A percentile compares a stretch with the other conserved stretches of the same genome.
These are phyloP conservation scores for Amiota minor DNA, from an alignment of 2,888 invertebrate species.

Conservation along the genomic window DNA sequence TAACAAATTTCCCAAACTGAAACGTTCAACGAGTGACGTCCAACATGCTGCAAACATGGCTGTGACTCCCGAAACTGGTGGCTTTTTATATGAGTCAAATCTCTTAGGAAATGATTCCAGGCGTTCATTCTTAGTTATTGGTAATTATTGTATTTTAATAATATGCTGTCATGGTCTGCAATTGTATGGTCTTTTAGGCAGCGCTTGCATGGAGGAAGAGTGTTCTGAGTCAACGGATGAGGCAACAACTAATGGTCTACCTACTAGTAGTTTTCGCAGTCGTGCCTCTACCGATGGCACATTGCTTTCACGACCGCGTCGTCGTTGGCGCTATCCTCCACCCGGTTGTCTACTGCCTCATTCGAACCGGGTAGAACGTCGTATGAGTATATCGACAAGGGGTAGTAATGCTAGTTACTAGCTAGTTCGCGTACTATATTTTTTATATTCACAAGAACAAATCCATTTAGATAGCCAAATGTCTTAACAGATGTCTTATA, in stretches of 20 bases:
- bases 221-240: constrained; percentile 78
- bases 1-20: constrained; percentile 80
- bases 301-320: constrained; percentile 77
- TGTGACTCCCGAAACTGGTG: constrained; percentile 75
- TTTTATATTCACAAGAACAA: not conserved
- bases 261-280: constrained; percentile 80
- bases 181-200: constrained; percentile 69
- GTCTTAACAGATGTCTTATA: not conserved
- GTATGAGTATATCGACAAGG: constrained; percentile 86
- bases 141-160: constrained; percentile 42
- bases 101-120: constrained; percentile 60
- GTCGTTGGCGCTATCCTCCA: constrained; percentile 76
- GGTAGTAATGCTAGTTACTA: constrained; percentile 73
- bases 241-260: constrained; percentile 68
- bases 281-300: constrained; percentile 85
- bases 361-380: constrained; percentile 77
- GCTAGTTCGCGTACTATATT: constrained; percentile 25
- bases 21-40: constrained; percentile 77
- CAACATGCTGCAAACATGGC: constrained; percentile 74
- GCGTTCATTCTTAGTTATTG: constrained; percentile 70
- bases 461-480: constrained; percentile 12
- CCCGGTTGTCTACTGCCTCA: constrained; percentile 73
- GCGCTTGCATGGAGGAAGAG: constrained; percentile 78
- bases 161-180: not conserved
- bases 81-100: constrained; percentile 73